Base-by-base conservation (phyloP, 2,113 vertebrate species). In the Irena cyanogastra region DNA sequence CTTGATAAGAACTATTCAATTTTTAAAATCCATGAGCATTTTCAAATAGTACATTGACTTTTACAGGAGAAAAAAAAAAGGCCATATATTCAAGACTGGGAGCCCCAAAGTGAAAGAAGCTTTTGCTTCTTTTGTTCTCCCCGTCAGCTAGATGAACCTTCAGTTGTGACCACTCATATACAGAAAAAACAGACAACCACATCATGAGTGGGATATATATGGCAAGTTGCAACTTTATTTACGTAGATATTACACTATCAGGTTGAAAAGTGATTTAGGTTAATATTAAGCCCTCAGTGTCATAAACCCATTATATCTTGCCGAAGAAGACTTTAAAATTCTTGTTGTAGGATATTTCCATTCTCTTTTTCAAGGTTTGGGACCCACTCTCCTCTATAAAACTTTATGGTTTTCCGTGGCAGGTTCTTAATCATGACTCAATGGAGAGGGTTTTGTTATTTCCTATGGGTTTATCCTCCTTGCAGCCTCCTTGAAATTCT, bases 371-470 rank as follows among this genome's bases (percentile, higher is more conserved):
- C 26, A 88, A 76, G 16, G n/a, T 72, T 28, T 10, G 4, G 4
- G 10, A 18, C 21, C 7, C 11, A 26, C 16, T 0, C 1, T 2
- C 5, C 76, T 49, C 26, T 37, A 60, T 10, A 83, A 80, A 61
- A 22, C 28, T 61, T 35, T 16, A 13, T 20, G 13, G 4, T 42
- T 83, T 91, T 83, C 61, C 30, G 50, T 21, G 13, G 27, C 27
- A 85, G 9, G 7, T 54, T 83, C 39, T 80, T 30, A 68, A 13
- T 30, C 30, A 56, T 0, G 1, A 75, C 41, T 49, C 21, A 54
- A 0, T 23, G 7, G 8, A 5, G 3, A 33, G 21, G 4, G 8
- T 54, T 60, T 54, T 68, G 3, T 42, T 47, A 12, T 60, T 83
- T 86, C 37, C 16, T 47, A 19, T 19, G 5, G 2, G 45, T 68